Evolutionary conservation across 2,888 invertebrate species (phyloP), one percentile per base, ranked within the genome.

Genomic region (Machimus rusticus): DNA sequence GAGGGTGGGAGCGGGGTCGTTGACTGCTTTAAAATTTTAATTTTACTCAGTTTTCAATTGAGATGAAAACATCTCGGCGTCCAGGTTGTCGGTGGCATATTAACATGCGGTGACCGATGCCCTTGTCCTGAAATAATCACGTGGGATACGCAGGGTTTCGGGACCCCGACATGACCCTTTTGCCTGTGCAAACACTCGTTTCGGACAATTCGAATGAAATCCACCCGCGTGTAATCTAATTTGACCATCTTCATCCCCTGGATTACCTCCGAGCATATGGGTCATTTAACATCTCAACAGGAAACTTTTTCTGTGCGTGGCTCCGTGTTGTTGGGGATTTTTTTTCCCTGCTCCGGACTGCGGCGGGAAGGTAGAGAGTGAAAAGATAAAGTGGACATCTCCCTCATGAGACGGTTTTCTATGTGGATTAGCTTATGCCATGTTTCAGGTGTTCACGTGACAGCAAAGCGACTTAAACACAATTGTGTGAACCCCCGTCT

Each of bases 211-310:
- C 86, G 28, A 66, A 86, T 55, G 31, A 88, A 87, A 84, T 88
- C 81, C 87, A 87, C 82, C 87, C 39, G 66, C 87, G 85, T 87
- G 55, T 87, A 89, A 89, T 89, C 88, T 88, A 89, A 89, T 89
- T 89, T 89, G 87, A 89, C 87, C 89, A 89, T 87, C 87, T 87
- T 88, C 84, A 88, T 88, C 87, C 89, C 74, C 43, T 14, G 87
- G 82, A 86, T 88, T 88, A 88, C 66, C 74, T 66, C 37, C 46
- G 78, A 87, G 79, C 89, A 89, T 88, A 88, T 89, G 89, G 89
- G 88, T 87, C 89, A 89, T 89, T 89, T 87, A 89, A 88, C 88
- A 89, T 88, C 86, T 89, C 87, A 87, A 87, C 88, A 89, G 39
- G 74, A 74, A 34, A 85, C 43, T 85, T 85, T 85, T 85, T 81